phyloP scores from a whole-genome alignment of 2,113 vertebrate species.

The Oreochromis tanganicae region DNA sequence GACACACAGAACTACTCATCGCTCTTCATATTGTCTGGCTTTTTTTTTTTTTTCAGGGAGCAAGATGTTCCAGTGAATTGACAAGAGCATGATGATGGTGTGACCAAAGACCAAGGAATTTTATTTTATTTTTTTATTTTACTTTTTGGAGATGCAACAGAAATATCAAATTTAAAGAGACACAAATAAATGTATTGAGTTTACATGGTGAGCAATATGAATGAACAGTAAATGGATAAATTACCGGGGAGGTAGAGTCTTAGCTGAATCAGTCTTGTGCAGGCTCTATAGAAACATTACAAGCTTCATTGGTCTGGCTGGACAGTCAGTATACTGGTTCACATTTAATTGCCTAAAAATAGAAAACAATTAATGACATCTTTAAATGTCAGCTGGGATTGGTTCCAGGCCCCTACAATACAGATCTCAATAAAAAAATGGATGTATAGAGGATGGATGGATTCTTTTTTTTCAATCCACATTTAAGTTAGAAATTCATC shows the following conservation, averaged over 20 bases:
- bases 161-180: neutral
- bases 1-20: conserved; percentile 55
- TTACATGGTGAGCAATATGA: neutral
- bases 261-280: neutral
- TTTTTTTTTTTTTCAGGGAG: conserved; percentile 1
- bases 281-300: neutral
- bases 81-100: conserved; percentile 1
- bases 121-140: neutral
- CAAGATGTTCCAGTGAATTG: neutral
- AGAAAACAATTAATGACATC: neutral
- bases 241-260: neutral
- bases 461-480: neutral
- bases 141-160: neutral
- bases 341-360: neutral
- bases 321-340: neutral
- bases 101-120: neutral
- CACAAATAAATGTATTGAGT: neutral
- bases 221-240: neutral
- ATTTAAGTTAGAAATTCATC: conserved; percentile 1
- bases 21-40: conserved; percentile 59
- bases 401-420: neutral
- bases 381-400: neutral
- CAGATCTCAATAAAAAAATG: neutral
- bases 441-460: neutral
- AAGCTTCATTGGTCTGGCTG: neutral